Evolutionary conservation across 1,140 invertebrate genomes (phyloP).

Genomic region (Vanessa atalanta): DNA sequence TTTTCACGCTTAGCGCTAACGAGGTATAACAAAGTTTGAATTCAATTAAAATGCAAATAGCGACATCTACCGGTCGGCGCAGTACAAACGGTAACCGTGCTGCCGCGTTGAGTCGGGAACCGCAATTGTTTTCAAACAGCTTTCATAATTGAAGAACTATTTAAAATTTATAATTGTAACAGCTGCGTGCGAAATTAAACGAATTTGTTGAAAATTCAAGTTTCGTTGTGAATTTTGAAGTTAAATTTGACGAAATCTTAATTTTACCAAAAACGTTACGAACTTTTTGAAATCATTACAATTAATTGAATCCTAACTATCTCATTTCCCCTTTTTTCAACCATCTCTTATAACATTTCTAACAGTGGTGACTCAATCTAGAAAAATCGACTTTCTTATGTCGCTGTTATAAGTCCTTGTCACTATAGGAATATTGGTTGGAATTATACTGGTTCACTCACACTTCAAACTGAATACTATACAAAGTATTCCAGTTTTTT

Average conservation of each 20-base stretch:
- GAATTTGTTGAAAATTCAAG: background rate
- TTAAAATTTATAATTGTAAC: slow-evolving; percentile 14
- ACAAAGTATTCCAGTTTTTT: no score
- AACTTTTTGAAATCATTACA: no score
- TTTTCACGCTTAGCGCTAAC: slow-evolving; percentile 8
- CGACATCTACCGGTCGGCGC: slow-evolving; percentile 37
- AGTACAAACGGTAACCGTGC: background rate
- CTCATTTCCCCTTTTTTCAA: no score
- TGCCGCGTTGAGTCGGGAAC: background rate
- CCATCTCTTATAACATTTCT: no score
- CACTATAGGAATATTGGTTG: no score
- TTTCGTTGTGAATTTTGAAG: background rate
- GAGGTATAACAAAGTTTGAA: slow-evolving; percentile 46
- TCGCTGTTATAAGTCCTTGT: no score
- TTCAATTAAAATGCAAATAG: slow-evolving; percentile 61
- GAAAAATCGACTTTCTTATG: no score
- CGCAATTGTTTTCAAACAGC: slow-evolving; percentile 5
- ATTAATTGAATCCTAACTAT: no score
- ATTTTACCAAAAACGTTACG: background rate
- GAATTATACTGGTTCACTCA: no score
- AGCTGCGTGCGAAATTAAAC: background rate
- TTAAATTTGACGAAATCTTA: background rate
- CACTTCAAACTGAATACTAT: no score
- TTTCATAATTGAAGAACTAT: background rate
- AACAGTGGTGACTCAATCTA: no score